Conservation (phyloP, 2,113 vertebrate genomes). For the Nycticorax nycticorax region DNA sequence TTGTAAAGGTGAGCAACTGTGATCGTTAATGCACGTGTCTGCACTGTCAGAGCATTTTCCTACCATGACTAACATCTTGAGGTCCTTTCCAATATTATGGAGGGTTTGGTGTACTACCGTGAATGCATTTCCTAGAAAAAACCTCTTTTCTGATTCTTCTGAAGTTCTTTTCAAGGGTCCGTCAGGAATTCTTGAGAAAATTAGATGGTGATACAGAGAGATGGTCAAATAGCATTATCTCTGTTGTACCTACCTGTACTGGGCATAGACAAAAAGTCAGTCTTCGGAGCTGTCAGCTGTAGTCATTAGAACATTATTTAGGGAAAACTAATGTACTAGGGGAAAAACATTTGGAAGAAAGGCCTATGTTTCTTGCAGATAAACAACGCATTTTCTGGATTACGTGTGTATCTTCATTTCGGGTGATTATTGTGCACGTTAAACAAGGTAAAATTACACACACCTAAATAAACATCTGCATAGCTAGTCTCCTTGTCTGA, state of each 20-base stretch:
- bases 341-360: not conserved
- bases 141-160: not conserved
- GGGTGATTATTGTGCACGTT: not conserved
- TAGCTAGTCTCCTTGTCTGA: not conserved
- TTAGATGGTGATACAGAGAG: not conserved
- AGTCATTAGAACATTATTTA: not conserved
- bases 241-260: not conserved
- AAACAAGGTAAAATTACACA: not conserved
- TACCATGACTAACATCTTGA: not conserved
- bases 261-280: not conserved
- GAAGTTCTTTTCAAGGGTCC: not conserved
- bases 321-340: not conserved
- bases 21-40: not conserved
- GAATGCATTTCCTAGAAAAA: not conserved
- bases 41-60: not conserved
- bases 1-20: not conserved
- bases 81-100: not conserved
- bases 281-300: not conserved
- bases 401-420: not conserved
- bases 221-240: fast-evolving
- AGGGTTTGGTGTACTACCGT: not conserved
- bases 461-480: not conserved
- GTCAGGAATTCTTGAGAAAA: not conserved
- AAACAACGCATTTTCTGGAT: not conserved
- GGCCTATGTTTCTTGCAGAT: not conserved